A percentile compares a stretch with the other conserved stretches of the same genome.
Evolutionary conservation across 2,797 vertebrate genomes (phyloP).

Genomic region (Chaunax sp.): DNA sequence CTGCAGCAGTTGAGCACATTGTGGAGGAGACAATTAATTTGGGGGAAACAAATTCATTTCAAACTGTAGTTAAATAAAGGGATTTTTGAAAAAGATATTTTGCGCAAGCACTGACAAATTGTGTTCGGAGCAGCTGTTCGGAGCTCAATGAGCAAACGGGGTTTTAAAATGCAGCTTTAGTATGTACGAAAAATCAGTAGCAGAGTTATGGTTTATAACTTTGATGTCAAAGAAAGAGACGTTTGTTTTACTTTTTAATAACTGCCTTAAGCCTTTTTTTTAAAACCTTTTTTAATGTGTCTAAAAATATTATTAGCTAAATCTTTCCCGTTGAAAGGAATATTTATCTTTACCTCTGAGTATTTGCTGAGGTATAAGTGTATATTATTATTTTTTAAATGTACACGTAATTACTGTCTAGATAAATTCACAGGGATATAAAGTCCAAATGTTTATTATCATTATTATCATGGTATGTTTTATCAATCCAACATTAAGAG

Average conservation of each 20-base stretch:
- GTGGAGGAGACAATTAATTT: slow-evolving; percentile 37
- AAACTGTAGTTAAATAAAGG: slow-evolving; percentile 42
- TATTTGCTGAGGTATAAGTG: neutral
- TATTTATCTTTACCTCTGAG: neutral
- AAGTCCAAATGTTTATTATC: neutral
- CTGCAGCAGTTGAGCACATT: slow-evolving; percentile 31
- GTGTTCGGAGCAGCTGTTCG: slow-evolving; percentile 28
- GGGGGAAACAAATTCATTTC: slow-evolving; percentile 45
- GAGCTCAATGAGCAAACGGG: slow-evolving; percentile 21
- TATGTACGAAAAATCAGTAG: neutral
- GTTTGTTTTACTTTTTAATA: neutral
- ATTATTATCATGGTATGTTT: neutral
- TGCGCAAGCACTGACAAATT: slow-evolving; percentile 25
- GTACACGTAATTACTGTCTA: neutral
- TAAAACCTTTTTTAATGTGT: no score
- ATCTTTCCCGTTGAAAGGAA: neutral
- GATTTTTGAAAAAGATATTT: slow-evolving; percentile 41
- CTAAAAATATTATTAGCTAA: no score
- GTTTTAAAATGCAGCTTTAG: slow-evolving; percentile 9
- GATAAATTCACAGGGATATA: neutral
- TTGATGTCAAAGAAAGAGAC: neutral
- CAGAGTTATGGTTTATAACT: neutral
- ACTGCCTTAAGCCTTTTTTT: neutral
- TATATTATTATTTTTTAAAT: neutral
- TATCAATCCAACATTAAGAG: neutral